Evolutionary conservation across 2,113 vertebrate genomes (phyloP).

Genomic region (Coracopsis vasa): DNA sequence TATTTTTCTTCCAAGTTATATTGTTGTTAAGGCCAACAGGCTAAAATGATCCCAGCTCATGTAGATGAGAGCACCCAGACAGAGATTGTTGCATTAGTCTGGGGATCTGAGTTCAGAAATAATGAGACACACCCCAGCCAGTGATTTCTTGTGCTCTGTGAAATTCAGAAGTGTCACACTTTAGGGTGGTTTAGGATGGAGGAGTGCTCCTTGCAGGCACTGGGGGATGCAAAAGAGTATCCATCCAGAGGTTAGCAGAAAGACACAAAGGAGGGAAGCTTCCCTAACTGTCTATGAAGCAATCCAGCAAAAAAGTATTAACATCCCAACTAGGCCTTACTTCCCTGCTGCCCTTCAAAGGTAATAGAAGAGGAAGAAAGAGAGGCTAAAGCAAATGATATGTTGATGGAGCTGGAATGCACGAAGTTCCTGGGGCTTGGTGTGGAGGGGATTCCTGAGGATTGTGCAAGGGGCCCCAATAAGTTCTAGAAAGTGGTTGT

Average conservation of each 20-base stretch:
- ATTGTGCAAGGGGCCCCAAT: not conserved
- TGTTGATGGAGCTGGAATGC: fast-evolving
- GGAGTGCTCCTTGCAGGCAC: not conserved
- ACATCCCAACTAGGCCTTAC: not conserved
- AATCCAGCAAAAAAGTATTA: not conserved
- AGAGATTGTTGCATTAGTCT: not conserved
- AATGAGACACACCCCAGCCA: not conserved
- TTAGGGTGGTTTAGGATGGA: not conserved
- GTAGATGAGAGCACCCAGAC: not conserved
- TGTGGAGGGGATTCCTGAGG: not conserved
- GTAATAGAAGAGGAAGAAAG: not conserved
- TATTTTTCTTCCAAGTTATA: not conserved
- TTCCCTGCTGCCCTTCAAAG: not conserved
- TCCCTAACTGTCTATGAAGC: not conserved
- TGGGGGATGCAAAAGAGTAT: not conserved
- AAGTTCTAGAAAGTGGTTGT: not conserved
- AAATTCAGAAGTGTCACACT: not conserved
- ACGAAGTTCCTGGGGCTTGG: not conserved
- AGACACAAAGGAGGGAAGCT: not conserved
- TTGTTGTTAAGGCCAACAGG: not conserved
- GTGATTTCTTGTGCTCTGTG: not conserved
- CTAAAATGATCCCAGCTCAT: not conserved
- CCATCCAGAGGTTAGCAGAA: not conserved
- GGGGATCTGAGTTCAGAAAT: not conserved
- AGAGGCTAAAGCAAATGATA: not conserved